Evolutionary conservation across 2,888 invertebrate genomes (phyloP), one percentile per base, ranked within the genome.

Genomic region (Byasa hedistus): DNA sequence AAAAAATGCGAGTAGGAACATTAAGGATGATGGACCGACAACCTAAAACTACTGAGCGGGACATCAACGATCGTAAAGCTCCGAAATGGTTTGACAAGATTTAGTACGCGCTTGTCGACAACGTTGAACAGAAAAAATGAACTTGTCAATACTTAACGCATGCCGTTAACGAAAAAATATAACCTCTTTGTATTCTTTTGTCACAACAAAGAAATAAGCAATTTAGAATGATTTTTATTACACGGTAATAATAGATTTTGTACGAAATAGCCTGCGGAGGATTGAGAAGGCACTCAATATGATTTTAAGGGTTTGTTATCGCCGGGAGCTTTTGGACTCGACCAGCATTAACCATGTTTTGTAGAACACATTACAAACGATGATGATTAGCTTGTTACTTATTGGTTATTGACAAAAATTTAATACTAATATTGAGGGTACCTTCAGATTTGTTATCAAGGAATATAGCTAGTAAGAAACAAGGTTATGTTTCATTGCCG

Each of bases 51-150:
- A 55, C 57, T 62, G 61, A 32, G 51, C 60, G 57, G 65, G 60
- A 65, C 65, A 61, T 61, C 65, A 61, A 56, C 27, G 65, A 51
- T 61, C 61, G 61, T 65, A 57, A 65, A 61, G 51, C 65, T 57
- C 57, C 57, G 39, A 57, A 65, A 65, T 61, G 65, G 51, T 57
- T 61, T 44, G 48, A 57, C 65, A 57, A 61, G 65, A 65, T 65
- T 61, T 65, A 65, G 61, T n/a, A 52, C 60, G 57, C 52, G 57
- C 57, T 51, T 27, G 51, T 39, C 51, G 24, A 57, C 65, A 52
- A 61, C 23, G 56, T 60, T 60, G 55, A 48, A 58, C 36, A 15
- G 32, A 55, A 21, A 39, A 59, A 21, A 51, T 56, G 32, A 56
- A 48, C 52, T 56, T 24, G 48, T 61, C 56, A 56, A 60, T 56